Base-by-base conservation (phyloP, 2,888 invertebrate species). In the Dilophus febrilis region DNA sequence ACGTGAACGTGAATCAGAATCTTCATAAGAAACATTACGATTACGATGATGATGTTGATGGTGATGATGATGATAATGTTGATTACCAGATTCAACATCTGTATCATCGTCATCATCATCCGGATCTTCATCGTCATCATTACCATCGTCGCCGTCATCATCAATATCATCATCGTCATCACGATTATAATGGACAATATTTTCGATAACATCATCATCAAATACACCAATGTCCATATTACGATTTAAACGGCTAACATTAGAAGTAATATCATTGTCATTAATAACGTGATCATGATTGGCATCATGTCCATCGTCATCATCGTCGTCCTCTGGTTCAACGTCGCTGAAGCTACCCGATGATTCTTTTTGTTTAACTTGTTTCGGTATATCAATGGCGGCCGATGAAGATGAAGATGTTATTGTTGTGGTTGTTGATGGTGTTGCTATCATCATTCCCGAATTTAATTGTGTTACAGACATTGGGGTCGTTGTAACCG, bases 311-410 rank as follows among this genome's bases (percentile, higher is more conserved):
- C 8, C 22, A 22, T 8, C 22, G 16, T 46, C 45, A 37, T 47
- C 44, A 16, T 39, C 42, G 1, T 35, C 35, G 1, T 12, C 18
- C 14, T 40, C 40, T 11, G 14, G 53, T 14, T 61, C 61, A 16
- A 59, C 57, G 44, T 61, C 61, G 31, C 61, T 61, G 11, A 61
- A 55, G 42, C 59, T 61, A 27, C 59, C 62, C 3, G 54, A 54
- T 54, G 17, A 47, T 43, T 51, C 49, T 37, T 62, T 61, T 2
- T 65, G 60, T 58, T 64, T 66, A 51, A 67, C 65, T 33, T 69
- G 64, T 45, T 71, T 70, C 11, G 75, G 73, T 56, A 75, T 74
- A 58, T 72, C 72, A 57, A 75, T 75, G 34, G 64, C 51, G 2
- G 50, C 17, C 14, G 32, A 17, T 10, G 32, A 8, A 3, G 32